Evolutionary conservation across 2,113 vertebrate genomes (phyloP).

Genomic region (Pollimyrus isidori): DNA sequence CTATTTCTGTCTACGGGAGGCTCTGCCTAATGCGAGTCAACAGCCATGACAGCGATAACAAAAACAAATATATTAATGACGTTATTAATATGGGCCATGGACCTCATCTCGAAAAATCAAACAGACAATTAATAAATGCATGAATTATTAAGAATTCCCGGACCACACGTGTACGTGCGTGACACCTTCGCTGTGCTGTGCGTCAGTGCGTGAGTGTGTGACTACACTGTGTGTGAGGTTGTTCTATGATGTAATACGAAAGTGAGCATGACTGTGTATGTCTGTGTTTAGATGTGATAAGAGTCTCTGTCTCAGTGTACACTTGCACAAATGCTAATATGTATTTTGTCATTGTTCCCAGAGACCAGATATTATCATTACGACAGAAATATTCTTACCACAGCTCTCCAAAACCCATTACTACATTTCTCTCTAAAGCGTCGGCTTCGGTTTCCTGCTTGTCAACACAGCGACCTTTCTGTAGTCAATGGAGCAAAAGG

Average conservation of each 20-base stretch:
- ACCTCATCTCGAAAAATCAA: background rate
- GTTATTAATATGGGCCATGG: background rate
- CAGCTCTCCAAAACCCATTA: background rate
- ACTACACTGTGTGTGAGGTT: background rate
- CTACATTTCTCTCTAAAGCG: background rate
- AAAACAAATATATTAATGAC: slow-evolving; percentile 7
- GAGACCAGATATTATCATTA: background rate
- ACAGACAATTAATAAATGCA: background rate
- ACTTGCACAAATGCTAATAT: background rate
- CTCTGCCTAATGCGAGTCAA: background rate
- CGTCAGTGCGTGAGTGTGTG: background rate
- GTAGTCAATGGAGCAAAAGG: background rate
- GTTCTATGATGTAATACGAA: background rate
- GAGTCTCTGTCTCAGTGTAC: background rate
- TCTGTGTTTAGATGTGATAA: background rate
- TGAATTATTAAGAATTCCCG: slow-evolving; percentile 1
- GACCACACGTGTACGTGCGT: background rate
- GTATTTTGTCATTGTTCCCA: background rate
- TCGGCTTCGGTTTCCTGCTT: background rate
- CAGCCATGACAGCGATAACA: background rate
- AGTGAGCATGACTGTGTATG: background rate
- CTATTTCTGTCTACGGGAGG: background rate
- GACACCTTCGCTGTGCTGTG: background rate
- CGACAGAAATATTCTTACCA: background rate
- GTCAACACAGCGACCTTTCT: background rate